Conservation (phyloP, 2,797 vertebrate genomes). For the Pseudopleuronectes americanus region DNA sequence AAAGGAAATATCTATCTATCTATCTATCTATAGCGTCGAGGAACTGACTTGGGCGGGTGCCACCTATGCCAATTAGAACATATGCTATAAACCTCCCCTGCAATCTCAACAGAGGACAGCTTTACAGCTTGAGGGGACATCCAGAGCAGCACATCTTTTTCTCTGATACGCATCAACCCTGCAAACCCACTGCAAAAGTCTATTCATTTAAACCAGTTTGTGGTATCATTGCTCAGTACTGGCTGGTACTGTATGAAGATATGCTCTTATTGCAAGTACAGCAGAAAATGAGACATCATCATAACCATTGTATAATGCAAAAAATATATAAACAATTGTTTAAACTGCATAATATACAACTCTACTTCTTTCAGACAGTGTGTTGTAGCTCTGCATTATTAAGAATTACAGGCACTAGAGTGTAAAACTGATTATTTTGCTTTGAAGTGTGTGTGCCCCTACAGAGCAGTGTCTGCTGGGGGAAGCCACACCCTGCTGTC, state of each 20-base stretch:
- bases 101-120: conserved; percentile 19
- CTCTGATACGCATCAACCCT: conserved; percentile 13
- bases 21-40: too few species aligned
- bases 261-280: background rate
- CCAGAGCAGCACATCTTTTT: conserved; percentile 4
- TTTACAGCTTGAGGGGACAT: conserved; percentile 33
- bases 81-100: conserved; percentile 28
- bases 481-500: conserved; percentile 74
- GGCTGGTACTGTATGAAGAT: background rate
- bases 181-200: conserved; percentile 17
- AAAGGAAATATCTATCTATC: too few species aligned
- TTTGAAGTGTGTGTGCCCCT: conserved; percentile 23
- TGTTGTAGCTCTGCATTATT: background rate
- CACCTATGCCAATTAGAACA: conserved; percentile 25
- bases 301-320: too few species aligned
- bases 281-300: too few species aligned
- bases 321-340: background rate
- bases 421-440: conserved; percentile 8
- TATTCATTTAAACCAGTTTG: conserved; percentile 44
- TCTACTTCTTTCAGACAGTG: background rate
- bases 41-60: conserved; percentile 19
- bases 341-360: background rate
- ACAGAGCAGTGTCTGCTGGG: conserved; percentile 45
- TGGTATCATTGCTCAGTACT: background rate
- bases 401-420: background rate